These are phyloP conservation scores for Diabrotica virgifera DNA, from an alignment of 1,140 invertebrate genomes.

Conservation along the genomic window DNA sequence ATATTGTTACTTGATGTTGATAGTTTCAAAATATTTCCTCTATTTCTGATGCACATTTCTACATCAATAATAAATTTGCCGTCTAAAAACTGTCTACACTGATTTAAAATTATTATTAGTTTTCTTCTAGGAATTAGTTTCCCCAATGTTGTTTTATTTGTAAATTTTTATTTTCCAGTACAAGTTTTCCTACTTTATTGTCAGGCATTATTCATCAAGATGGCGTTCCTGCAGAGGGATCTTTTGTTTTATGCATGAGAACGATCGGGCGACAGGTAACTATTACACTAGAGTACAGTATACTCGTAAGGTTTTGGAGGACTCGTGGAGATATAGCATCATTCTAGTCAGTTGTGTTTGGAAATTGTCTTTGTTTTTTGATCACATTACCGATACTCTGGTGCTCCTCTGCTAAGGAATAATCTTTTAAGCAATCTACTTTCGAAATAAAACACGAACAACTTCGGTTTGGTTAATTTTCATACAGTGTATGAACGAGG, in stretches of 20 bases:
- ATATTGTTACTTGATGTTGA: too few relatives aligned
- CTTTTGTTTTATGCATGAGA: background rate
- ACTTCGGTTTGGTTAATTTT: too few relatives aligned
- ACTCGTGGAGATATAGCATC: background rate
- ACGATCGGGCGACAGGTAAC: background rate
- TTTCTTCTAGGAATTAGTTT: background rate
- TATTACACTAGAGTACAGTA: background rate
- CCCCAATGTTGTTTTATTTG: background rate
- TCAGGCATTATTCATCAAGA: constrained; percentile 1
- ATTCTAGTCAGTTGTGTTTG: background rate
- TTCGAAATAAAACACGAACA: too few relatives aligned
- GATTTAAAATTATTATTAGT: too few relatives aligned
- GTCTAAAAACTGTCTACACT: too few relatives aligned
- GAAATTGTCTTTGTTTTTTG: background rate
- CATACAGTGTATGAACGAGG: too few relatives aligned
- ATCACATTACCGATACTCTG: background rate
- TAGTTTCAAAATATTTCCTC: too few relatives aligned
- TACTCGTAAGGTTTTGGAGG: background rate
- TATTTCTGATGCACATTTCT: too few relatives aligned
- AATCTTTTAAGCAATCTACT: too few relatives aligned
- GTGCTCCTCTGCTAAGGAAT: too few relatives aligned
- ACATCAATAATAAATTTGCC: too few relatives aligned
- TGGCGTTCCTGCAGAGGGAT: constrained; percentile 1
- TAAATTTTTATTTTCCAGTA: background rate
- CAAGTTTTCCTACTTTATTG: constrained; percentile 2